phyloP scores from a whole-genome alignment of 2,797 vertebrate species.

The Phoxinus dragarum region DNA sequence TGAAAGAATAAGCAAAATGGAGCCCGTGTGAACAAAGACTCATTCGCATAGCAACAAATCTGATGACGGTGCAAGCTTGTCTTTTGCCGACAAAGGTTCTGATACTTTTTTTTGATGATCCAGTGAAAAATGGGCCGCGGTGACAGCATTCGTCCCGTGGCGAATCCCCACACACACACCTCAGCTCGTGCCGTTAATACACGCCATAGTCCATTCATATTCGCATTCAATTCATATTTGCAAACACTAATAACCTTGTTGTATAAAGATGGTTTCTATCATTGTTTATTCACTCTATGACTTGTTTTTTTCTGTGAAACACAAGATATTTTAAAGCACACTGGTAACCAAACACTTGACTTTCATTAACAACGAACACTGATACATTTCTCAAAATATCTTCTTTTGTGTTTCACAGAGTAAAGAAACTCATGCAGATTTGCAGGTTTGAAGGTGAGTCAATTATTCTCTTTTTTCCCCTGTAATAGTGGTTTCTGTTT shows the following conservation, averaged over 20 bases:
- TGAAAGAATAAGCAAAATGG: slow-evolving; percentile 78
- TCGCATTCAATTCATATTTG: background rate
- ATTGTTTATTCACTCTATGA: background rate
- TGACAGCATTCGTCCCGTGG: slow-evolving; percentile 65
- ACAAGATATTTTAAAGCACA: background rate
- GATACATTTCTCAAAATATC: background rate
- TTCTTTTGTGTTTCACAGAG: background rate
- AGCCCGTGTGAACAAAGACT: slow-evolving; percentile 75
- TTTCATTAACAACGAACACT: background rate
- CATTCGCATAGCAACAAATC: slow-evolving; percentile 76
- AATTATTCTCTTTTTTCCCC: background rate
- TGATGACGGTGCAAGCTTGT: slow-evolving; percentile 79
- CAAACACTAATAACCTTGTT: background rate
- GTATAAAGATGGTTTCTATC: background rate
- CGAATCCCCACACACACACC: slow-evolving; percentile 55
- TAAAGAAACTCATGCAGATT: background rate
- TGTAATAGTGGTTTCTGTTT: slow-evolving; percentile 36
- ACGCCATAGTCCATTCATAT: background rate
- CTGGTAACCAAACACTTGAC: background rate
- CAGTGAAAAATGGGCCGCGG: slow-evolving; percentile 68
- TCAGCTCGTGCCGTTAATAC: slow-evolving; percentile 27
- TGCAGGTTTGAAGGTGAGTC: background rate
- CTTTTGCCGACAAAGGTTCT: slow-evolving; percentile 76
- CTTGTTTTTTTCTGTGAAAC: background rate
- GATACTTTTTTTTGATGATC: slow-evolving; percentile 73